Evolutionary conservation across 2,113 vertebrate genomes (phyloP).

Genomic region (Notothenia rossii): DNA sequence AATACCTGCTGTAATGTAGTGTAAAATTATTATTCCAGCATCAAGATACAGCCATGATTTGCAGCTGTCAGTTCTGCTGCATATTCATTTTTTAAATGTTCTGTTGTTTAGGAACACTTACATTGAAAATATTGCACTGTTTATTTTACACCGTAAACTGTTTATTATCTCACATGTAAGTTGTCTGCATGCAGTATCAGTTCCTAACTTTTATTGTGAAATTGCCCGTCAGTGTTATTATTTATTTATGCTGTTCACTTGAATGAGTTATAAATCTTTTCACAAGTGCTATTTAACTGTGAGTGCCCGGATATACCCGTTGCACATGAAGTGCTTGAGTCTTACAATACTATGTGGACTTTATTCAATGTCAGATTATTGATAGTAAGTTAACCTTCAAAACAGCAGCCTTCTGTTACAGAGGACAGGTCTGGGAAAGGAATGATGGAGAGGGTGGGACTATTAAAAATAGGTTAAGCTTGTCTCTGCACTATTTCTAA

Average conservation of each 20-base stretch:
- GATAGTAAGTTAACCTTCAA: slow-evolving; percentile 76
- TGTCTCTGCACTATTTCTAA: slow-evolving; percentile 77
- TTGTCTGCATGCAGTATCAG: slow-evolving; percentile 23
- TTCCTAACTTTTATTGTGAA: slow-evolving; percentile 43
- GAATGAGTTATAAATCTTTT: slow-evolving; percentile 3
- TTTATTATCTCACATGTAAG: slow-evolving; percentile 36
- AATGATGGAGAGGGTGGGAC: slow-evolving; percentile 66
- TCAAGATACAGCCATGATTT: slow-evolving; percentile 70
- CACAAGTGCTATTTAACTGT: neutral
- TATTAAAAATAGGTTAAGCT: slow-evolving; percentile 82
- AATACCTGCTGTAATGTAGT: slow-evolving; percentile 80
- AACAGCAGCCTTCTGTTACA: slow-evolving; percentile 59
- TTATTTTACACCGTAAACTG: slow-evolving; percentile 38
- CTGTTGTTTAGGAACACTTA: slow-evolving; percentile 57
- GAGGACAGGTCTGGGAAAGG: slow-evolving; percentile 61
- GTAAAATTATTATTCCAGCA: slow-evolving; percentile 76
- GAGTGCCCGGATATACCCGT: neutral
- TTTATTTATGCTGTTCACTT: slow-evolving; percentile 19
- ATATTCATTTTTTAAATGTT: slow-evolving; percentile 67
- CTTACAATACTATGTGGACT: slow-evolving; percentile 57
- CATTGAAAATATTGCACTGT: slow-evolving; percentile 48
- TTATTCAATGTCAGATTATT: slow-evolving; percentile 71
- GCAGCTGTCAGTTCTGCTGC: slow-evolving; percentile 68
- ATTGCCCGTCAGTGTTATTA: slow-evolving; percentile 23
- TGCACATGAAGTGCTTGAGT: slow-evolving; percentile 35